phyloP scores from a whole-genome alignment of 2,888 invertebrate genomes.

The Drosophila algonquin region DNA sequence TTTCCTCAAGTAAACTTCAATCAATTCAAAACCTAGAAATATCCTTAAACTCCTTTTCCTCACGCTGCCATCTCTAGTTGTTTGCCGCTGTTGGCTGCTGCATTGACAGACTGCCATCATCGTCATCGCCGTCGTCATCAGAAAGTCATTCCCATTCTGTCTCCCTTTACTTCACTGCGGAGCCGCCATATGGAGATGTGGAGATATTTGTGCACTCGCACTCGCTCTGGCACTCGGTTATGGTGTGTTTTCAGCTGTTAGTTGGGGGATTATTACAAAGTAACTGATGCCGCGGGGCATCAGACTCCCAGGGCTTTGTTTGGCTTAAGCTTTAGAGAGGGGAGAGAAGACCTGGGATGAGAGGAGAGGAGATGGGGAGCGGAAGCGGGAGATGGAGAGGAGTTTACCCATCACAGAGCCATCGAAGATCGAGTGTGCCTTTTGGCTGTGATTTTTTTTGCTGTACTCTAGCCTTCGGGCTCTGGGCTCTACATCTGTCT shows the following conservation, averaged over 20 bases:
- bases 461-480: neutral
- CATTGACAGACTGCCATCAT: slow-evolving; percentile 47
- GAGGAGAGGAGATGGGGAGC: too few relatives aligned
- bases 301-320: slow-evolving; percentile 36
- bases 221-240: slow-evolving; percentile 1
- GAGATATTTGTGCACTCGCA: slow-evolving; percentile 18
- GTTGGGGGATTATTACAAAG: slow-evolving; percentile 69
- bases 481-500: neutral
- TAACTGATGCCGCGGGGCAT: slow-evolving; percentile 48
- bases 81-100: slow-evolving; percentile 41
- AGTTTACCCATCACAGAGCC: neutral
- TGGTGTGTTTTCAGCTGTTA: slow-evolving; percentile 52
- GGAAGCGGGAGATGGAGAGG: too few relatives aligned
- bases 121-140: slow-evolving; percentile 21
- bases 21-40: neutral
- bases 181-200: slow-evolving; percentile 27
- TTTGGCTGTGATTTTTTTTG: neutral
- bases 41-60: neutral
- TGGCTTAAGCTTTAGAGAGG: slow-evolving; percentile 36
- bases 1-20: neutral
- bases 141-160: slow-evolving; percentile 22
- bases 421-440: slow-evolving; percentile 36
- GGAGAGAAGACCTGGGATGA: slow-evolving; percentile 6
- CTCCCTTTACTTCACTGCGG: slow-evolving; percentile 1
- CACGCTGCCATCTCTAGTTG: slow-evolving; percentile 26